Percentiles rank a stretch among this genome's conserved stretches.
phyloP scores from a whole-genome alignment of 2,797 vertebrate genomes.

The Pseudotriccus pelzelni region DNA sequence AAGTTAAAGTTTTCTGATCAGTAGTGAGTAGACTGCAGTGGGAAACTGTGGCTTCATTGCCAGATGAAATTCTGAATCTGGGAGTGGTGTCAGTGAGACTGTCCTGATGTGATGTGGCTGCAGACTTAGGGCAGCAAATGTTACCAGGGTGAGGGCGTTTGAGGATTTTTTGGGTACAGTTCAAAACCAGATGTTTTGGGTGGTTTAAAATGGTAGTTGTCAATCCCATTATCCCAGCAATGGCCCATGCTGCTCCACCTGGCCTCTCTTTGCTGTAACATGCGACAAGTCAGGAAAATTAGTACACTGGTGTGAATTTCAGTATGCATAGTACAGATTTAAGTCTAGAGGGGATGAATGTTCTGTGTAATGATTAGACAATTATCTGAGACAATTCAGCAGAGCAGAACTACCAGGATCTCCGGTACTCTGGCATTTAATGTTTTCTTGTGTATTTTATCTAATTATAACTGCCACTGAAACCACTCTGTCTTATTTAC shows the following conservation, averaged over 20 bases:
- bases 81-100: neutral
- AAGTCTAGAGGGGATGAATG: neutral
- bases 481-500: neutral
- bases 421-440: neutral
- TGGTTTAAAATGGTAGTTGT: neutral
- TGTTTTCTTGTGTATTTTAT: neutral
- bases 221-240: neutral
- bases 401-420: neutral
- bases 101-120: neutral
- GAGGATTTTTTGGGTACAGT: neutral
- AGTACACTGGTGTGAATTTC: neutral
- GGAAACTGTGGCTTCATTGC: neutral
- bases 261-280: neutral
- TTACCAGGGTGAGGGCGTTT: neutral
- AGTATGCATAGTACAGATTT: neutral
- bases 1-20: neutral
- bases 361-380: neutral
- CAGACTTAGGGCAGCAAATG: neutral
- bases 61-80: neutral
- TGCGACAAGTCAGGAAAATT: neutral
- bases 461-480: neutral
- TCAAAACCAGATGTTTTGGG: neutral
- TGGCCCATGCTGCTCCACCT: neutral
- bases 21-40: neutral
- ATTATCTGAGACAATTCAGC: neutral